phyloP scores from a whole-genome alignment of 2,888 invertebrate species.

The Microctonus brassicae region DNA sequence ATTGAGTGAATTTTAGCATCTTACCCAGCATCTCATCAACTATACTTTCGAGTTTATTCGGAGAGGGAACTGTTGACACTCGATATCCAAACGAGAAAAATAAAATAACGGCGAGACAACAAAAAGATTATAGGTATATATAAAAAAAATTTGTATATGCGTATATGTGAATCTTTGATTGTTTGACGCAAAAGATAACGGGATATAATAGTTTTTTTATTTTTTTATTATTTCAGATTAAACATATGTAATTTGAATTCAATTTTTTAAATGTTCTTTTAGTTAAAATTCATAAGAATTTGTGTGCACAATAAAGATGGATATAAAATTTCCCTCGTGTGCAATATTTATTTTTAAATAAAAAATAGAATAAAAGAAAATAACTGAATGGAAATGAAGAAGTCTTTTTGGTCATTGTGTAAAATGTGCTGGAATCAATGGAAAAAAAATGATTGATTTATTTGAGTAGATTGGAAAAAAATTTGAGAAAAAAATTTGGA shows the following conservation, averaged over 20 bases:
- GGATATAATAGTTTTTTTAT: background rate
- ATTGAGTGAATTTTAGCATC: background rate
- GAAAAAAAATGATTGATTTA: conserved; percentile 1
- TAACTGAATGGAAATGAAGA: background rate
- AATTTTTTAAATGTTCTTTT: background rate
- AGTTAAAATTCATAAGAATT: background rate
- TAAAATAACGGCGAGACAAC: conserved; percentile 11
- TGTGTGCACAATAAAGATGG: background rate
- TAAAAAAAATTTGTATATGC: background rate
- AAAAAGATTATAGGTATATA: background rate
- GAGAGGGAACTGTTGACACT: conserved; percentile 8
- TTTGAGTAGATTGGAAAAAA: background rate
- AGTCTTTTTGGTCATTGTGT: background rate
- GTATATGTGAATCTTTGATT: conserved; percentile 10
- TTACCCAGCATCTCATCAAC: conserved; percentile 1
- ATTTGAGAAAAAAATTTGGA: background rate
- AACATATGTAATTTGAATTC: background rate
- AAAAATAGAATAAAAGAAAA: background rate
- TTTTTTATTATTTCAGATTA: background rate
- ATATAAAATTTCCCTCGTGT: background rate
- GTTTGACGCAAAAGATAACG: background rate
- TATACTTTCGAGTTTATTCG: background rate
- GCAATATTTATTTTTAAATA: background rate
- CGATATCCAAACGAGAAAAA: conserved; percentile 21
- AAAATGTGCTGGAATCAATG: background rate